Percentiles rank a stretch among this genome's conserved stretches.
phyloP scores from a whole-genome alignment of 2,113 vertebrate genomes.

The Semnornis frantzii region DNA sequence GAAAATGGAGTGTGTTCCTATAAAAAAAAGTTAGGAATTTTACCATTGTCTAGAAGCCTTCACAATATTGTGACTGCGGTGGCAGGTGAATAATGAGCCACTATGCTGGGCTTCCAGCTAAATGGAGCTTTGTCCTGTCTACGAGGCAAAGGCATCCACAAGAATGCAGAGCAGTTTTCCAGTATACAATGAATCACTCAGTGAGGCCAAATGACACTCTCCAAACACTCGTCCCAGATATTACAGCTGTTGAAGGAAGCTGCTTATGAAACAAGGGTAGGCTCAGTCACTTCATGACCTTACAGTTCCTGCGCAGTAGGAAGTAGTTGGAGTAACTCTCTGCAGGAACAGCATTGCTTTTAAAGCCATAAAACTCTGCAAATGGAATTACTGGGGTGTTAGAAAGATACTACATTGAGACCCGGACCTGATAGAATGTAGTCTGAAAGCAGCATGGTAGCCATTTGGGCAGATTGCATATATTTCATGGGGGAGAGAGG shows the following conservation, averaged over 20 bases:
- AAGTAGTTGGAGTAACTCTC: conserved; percentile 35
- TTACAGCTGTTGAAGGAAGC: conserved; percentile 57
- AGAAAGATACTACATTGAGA: neutral
- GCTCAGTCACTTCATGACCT: conserved; percentile 36
- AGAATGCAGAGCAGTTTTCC: conserved; percentile 68
- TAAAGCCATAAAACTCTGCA: neutral
- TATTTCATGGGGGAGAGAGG: neutral
- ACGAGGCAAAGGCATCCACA: conserved; percentile 49
- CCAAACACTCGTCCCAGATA: conserved; percentile 59
- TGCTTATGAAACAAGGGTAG: conserved; percentile 65
- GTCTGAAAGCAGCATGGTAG: neutral
- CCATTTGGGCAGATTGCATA: neutral
- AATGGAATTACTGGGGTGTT: conserved; percentile 13
- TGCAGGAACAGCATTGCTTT: conserved; percentile 29
- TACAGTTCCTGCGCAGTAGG: conserved; percentile 42
- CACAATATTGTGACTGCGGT: conserved; percentile 20
- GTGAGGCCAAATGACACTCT: conserved; percentile 59
- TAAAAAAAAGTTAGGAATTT: conserved; percentile 33
- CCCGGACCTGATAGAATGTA: neutral
- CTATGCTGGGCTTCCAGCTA: conserved; percentile 38
- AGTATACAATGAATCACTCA: conserved; percentile 69
- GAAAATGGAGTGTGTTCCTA: neutral
- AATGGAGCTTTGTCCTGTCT: conserved; percentile 61
- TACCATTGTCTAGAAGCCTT: conserved; percentile 23
- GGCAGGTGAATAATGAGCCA: conserved; percentile 60